Percentiles rank a stretch among this genome's conserved stretches.
phyloP scores from a whole-genome alignment of 2,113 vertebrate species.

The Strigops habroptila region DNA sequence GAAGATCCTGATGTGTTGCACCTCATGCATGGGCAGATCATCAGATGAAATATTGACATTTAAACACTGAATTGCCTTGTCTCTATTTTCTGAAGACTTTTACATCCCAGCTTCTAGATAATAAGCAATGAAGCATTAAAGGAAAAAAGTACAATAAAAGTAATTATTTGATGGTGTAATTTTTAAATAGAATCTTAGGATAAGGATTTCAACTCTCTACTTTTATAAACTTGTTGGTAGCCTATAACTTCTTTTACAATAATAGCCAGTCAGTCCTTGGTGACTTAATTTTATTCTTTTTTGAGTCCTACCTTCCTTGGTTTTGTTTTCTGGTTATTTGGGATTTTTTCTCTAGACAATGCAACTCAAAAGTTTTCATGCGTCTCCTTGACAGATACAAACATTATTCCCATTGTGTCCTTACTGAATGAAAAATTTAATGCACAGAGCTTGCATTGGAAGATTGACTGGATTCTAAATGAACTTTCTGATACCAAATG shows the following conservation, averaged over 20 bases:
- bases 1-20: neutral
- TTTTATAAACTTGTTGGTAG: neutral
- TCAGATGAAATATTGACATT: neutral
- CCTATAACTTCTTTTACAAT: neutral
- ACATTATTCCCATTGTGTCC: slow-evolving; percentile 69
- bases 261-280: neutral
- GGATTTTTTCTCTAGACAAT: slow-evolving; percentile 22
- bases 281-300: neutral
- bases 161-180: neutral
- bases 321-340: neutral
- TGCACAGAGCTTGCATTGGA: slow-evolving; percentile 55
- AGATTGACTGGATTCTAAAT: slow-evolving; percentile 77
- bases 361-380: slow-evolving; percentile 47
- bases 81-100: neutral
- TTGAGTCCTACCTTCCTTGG: neutral
- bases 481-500: slow-evolving; percentile 69
- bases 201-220: neutral
- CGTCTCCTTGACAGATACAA: slow-evolving; percentile 66
- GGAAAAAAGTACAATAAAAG: neutral
- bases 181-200: slow-evolving; percentile 27
- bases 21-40: neutral
- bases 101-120: neutral
- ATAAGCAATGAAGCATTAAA: neutral
- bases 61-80: neutral
- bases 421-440: slow-evolving; percentile 72